Base-by-base conservation (phyloP, 2,888 invertebrate species). In the Eledona agricola region DNA sequence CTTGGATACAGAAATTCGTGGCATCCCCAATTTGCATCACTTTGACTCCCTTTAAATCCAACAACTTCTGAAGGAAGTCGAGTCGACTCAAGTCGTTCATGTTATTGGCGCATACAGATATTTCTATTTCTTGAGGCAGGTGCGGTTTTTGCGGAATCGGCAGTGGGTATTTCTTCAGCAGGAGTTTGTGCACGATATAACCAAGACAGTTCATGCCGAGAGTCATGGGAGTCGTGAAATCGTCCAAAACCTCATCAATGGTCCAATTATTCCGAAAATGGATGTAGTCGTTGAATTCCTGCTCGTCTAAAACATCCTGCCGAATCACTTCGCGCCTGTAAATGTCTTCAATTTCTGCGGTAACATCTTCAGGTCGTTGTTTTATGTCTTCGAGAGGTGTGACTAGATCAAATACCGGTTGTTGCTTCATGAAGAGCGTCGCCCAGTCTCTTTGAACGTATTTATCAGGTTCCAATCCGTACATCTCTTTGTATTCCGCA, bases 211-310 rank as follows among this genome's bases (percentile, higher is more conserved):
- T 74, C 58, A 67, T 55, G 1, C 70, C 75, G 3, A 59, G 51
- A 19, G 69, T 50, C 7, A 66, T 29, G 2, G 19, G 12, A 5
- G 20, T 13, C 1, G 22, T n/a, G 7, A 60, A 57, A n/a, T 53
- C 51, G 1, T 62, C 54, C 1, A 63, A 47, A 1, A 55, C 43
- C 1, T 55, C 29, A 40, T 78, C 65, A 22, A 81, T 72, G 28
- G 67, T 70, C 85, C 85, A 87, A 0, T 82, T 81, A 54, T 78
- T 73, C 5, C 72, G 69, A 51, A 79, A 78, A 51, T 79, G 71
- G 37, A 80, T 76, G 69, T 87, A 87, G 57, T 81, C 80, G 13
- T 77, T 68, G 57, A 86, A 81, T 60, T 84, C 83, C 20, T 70
- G 70, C 29, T 81, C 77, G 69, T 83, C 81, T 28, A 85, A 64